phyloP scores from a whole-genome alignment of 2,797 vertebrate species.

The Capromys pilorides region DNA sequence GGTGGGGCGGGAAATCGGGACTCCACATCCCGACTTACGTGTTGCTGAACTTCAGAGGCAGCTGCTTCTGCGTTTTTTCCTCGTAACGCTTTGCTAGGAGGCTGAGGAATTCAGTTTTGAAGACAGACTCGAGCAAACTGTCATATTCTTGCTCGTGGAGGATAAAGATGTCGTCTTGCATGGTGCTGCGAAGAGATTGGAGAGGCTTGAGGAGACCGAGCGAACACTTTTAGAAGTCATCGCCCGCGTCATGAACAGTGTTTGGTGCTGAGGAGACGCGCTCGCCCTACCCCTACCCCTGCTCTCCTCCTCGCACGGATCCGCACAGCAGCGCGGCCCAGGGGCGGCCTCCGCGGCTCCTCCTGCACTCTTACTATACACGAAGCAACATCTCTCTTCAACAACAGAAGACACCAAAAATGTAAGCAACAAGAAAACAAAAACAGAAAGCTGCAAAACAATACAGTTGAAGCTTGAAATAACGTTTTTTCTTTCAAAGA shows the following conservation, averaged over 20 bases:
- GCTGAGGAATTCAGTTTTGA: slow-evolving; percentile 98
- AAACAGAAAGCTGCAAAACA: neutral
- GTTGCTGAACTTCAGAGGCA: slow-evolving; percentile 96
- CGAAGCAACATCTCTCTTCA: neutral
- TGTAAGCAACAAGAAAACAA: neutral
- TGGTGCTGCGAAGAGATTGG: slow-evolving; percentile 86
- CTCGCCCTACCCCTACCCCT: no score
- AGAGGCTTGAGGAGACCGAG: neutral
- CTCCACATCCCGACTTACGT: slow-evolving; percentile 88
- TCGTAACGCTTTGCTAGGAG: slow-evolving; percentile 94
- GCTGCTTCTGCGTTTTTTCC: slow-evolving; percentile 95
- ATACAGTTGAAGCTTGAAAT: neutral
- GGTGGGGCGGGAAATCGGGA: neutral
- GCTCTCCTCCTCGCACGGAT: neutral
- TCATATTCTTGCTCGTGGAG: slow-evolving; percentile 98
- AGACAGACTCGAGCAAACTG: slow-evolving; percentile 96
- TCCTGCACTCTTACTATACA: neutral
- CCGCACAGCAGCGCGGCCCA: no score
- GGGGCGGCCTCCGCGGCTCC: rapidly evolving
- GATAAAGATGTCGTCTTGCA: slow-evolving; percentile 97
- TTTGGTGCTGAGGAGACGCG: neutral
- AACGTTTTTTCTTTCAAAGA: neutral
- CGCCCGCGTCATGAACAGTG: no score
- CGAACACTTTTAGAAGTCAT: neutral
- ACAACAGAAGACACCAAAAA: neutral